phyloP scores from a whole-genome alignment of 2,113 vertebrate genomes.

The Ifrita kowaldi region DNA sequence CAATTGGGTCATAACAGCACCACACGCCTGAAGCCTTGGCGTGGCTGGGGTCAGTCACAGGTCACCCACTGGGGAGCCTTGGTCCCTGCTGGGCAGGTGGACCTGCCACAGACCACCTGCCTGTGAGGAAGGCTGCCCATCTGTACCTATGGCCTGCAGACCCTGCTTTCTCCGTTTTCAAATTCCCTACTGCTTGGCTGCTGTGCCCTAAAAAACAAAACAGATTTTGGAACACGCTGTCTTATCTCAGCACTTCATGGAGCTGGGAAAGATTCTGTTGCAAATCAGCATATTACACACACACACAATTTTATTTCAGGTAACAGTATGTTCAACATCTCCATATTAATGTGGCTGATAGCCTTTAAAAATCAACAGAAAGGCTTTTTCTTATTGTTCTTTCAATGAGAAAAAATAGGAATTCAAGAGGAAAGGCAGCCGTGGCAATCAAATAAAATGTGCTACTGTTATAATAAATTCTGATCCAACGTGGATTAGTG shows the following conservation, averaged over 20 bases:
- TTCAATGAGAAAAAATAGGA: neutral
- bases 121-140: neutral
- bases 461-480: slow-evolving; percentile 18
- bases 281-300: neutral
- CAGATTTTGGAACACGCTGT: rapidly evolving
- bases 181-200: neutral
- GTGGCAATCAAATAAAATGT: slow-evolving; percentile 4
- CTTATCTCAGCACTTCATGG: neutral
- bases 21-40: neutral
- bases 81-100: neutral
- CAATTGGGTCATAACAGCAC: too few species aligned
- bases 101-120: too few species aligned
- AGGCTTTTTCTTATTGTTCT: neutral
- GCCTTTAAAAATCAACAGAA: neutral
- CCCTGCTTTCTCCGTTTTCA: neutral
- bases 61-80: neutral
- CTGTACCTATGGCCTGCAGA: neutral
- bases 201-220: neutral
- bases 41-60: too few species aligned
- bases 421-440: neutral
- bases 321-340: neutral
- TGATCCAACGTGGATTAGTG: slow-evolving; percentile 3
- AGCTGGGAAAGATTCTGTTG: neutral
- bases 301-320: neutral
- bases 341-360: neutral